Percentiles rank a stretch among this genome's conserved stretches.
Conservation (phyloP, 2,797 vertebrate genomes). For the Knipowitschia caucasica region DNA sequence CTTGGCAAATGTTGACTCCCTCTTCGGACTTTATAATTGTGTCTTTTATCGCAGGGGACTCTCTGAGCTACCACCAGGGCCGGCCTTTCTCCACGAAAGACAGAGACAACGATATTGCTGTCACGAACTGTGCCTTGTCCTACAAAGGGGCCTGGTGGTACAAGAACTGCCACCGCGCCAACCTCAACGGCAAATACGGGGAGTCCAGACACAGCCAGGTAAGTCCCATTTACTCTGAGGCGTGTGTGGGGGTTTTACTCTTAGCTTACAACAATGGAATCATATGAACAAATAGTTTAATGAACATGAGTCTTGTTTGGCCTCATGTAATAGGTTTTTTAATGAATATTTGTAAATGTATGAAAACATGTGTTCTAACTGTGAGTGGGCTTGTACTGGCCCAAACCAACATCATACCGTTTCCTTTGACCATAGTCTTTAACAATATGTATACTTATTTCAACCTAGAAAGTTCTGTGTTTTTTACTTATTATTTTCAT, state of each 20-base stretch:
- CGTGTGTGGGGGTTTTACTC: neutral
- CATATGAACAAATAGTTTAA: too few species aligned
- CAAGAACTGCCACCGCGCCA: slow-evolving; percentile 98
- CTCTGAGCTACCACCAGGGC: slow-evolving; percentile 95
- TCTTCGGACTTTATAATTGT: slow-evolving; percentile 14
- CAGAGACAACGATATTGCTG: slow-evolving; percentile 95
- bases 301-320: too few species aligned
- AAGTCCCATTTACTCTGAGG: slow-evolving; percentile 40
- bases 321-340: too few species aligned
- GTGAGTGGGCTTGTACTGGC: too few species aligned
- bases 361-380: too few species aligned
- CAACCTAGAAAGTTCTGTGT: too few species aligned
- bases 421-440: too few species aligned
- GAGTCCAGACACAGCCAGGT: slow-evolving; percentile 99
- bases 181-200: slow-evolving; percentile 97
- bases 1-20: slow-evolving; percentile 6
- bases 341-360: too few species aligned
- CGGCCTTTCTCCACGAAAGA: slow-evolving; percentile 98
- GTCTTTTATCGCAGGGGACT: slow-evolving; percentile 82
- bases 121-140: slow-evolving; percentile 97
- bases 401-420: too few species aligned
- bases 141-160: slow-evolving; percentile 99
- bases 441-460: too few species aligned
- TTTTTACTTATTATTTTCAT: too few species aligned
- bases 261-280: too few species aligned